These are phyloP conservation scores for Apostichopus californicus DNA, from an alignment of 35 echinoderm and acorn worm genomes.

Conservation along the genomic window DNA sequence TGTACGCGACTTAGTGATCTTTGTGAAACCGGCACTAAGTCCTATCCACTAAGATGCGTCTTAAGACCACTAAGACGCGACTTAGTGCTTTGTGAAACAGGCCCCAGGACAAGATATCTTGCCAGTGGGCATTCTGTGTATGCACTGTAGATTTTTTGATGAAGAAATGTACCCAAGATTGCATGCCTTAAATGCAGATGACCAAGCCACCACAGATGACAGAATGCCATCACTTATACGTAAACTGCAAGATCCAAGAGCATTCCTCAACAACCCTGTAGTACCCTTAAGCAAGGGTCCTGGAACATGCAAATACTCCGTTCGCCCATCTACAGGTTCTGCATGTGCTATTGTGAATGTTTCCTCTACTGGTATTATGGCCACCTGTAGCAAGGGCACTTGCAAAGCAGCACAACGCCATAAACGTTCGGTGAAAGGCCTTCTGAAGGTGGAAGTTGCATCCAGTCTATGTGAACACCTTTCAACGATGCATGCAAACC, in stretches of 20 bases:
- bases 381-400: slow-evolving; percentile 24
- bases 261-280: slow-evolving; percentile 15
- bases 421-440: slow-evolving; percentile 26
- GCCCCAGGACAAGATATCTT: background rate
- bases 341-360: slow-evolving; percentile 33
- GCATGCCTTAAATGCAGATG: background rate
- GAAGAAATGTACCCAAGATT: slow-evolving; percentile 23
- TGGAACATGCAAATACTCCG: slow-evolving; percentile 25
- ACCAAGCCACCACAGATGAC: background rate
- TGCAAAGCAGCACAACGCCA: slow-evolving; percentile 13
- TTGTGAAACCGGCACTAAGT: no score
- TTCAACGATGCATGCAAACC: slow-evolving; percentile 14
- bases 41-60: no score
- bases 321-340: slow-evolving; percentile 10
- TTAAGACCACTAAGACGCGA: no score
- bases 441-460: background rate
- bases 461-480: slow-evolving; percentile 36
- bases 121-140: slow-evolving; percentile 16
- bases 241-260: background rate
- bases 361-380: slow-evolving; percentile 20
- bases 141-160: slow-evolving; percentile 30
- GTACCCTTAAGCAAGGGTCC: background rate
- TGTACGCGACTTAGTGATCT: no score
- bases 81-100: no score
- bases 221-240: background rate